Percentiles rank a stretch among this genome's conserved stretches.
Conservation (phyloP, 2,888 invertebrate species). For the Lathronympha strigana region DNA sequence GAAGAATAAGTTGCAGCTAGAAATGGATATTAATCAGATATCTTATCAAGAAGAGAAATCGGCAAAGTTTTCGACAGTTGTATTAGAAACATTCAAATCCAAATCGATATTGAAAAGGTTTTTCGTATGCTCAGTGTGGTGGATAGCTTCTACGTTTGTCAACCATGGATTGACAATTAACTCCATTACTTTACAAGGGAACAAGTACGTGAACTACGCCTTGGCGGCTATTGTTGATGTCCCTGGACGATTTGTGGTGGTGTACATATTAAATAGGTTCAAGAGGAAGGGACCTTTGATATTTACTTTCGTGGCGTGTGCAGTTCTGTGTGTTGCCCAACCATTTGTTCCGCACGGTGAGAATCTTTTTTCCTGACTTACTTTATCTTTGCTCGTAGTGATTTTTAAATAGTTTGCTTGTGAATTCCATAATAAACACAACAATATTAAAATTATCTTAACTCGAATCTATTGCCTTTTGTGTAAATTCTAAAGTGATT, state of each 20-base stretch:
- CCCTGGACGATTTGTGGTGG: conserved; percentile 83
- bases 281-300: conserved; percentile 84
- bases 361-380: conserved; percentile 63
- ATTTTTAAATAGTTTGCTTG: too few relatives aligned
- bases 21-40: conserved; percentile 58
- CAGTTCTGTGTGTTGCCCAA: conserved; percentile 83
- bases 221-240: conserved; percentile 82
- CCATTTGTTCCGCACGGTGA: conserved; percentile 84
- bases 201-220: conserved; percentile 90
- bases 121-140: conserved; percentile 71
- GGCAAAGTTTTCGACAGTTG: conserved; percentile 53
- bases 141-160: conserved; percentile 88
- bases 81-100: conserved; percentile 67
- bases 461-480: too few relatives aligned
- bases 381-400: conserved; percentile 52
- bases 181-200: conserved; percentile 88
- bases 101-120: conserved; percentile 63
- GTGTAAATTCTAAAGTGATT: too few relatives aligned
- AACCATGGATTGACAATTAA: conserved; percentile 91
- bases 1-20: conserved; percentile 63
- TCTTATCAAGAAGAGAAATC: conserved; percentile 54
- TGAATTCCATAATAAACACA: too few relatives aligned
- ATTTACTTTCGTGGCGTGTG: conserved; percentile 81
- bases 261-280: conserved; percentile 79
- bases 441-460: too few relatives aligned